Conservation (phyloP, 2,113 vertebrate species). For the Oncorhynchus tshawytscha region DNA sequence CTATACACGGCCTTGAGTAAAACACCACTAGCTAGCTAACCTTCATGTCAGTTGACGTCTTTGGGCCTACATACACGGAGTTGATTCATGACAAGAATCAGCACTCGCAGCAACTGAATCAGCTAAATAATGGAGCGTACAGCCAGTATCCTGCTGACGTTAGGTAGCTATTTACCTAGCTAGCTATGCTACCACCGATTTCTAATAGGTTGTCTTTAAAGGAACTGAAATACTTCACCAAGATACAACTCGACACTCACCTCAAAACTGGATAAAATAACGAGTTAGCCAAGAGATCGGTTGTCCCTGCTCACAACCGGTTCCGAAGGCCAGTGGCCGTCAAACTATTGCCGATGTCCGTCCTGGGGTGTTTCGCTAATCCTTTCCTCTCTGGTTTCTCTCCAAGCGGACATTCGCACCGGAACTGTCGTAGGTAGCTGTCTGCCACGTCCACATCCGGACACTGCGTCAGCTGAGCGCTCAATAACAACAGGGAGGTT, state of each 20-base stretch:
- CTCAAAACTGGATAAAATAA: slow-evolving; percentile 43
- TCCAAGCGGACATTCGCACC: slow-evolving; percentile 66
- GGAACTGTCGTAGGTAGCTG: slow-evolving; percentile 66
- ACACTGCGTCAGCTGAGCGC: slow-evolving; percentile 10
- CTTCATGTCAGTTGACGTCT: not conserved
- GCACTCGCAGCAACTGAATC: not conserved
- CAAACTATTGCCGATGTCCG: slow-evolving; percentile 45
- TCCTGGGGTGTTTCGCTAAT: slow-evolving; percentile 68
- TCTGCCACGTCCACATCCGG: slow-evolving; percentile 81
- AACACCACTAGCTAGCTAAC: not conserved
- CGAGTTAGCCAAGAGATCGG: slow-evolving; percentile 15
- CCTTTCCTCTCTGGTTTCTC: slow-evolving; percentile 54
- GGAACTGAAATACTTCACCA: slow-evolving; percentile 1
- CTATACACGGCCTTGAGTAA: not conserved
- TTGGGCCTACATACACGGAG: not conserved
- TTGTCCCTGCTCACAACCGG: slow-evolving; percentile 30
- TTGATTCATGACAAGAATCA: not conserved
- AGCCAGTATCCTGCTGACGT: not conserved
- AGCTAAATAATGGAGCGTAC: not conserved
- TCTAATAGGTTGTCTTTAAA: slow-evolving; percentile 6
- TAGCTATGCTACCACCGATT: slow-evolving; percentile 22
- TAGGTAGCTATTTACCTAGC: slow-evolving; percentile 10
- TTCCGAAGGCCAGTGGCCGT: slow-evolving; percentile 33
- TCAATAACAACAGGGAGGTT: too few species aligned
- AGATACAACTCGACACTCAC: slow-evolving; percentile 48